Conservation (phyloP, 2,113 vertebrate genomes). For the Tor tambroides region DNA sequence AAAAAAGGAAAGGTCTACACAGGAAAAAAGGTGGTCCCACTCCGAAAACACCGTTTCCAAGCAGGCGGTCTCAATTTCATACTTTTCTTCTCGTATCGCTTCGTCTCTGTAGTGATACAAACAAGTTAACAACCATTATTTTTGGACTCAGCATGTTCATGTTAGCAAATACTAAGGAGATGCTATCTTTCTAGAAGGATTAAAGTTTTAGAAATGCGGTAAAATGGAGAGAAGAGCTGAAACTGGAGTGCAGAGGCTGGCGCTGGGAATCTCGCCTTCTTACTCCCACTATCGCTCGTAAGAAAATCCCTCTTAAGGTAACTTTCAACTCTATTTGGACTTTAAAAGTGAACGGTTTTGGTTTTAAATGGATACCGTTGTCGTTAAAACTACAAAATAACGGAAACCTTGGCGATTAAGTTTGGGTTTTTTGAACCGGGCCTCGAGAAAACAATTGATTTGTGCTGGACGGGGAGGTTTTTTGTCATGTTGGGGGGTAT, state of each 20-base stretch:
- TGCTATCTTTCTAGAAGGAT: constrained; percentile 46
- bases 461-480: constrained; percentile 13
- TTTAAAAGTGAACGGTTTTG: constrained; percentile 48
- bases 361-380: constrained; percentile 10
- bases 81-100: background rate
- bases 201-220: constrained; percentile 66
- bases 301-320: constrained; percentile 61
- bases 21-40: constrained; percentile 65
- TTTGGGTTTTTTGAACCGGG: constrained; percentile 19
- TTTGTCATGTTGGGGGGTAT: constrained; percentile 21
- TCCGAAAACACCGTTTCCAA: constrained; percentile 68
- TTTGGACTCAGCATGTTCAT: constrained; percentile 19
- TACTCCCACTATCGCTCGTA: constrained; percentile 58
- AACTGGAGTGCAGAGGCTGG: constrained; percentile 77
- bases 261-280: constrained; percentile 71
- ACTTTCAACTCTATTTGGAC: constrained; percentile 43
- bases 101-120: background rate
- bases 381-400: background rate
- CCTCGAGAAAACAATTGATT: constrained; percentile 37
- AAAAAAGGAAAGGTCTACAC: constrained; percentile 56
- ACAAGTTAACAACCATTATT: background rate
- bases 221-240: constrained; percentile 78
- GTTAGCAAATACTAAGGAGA: background rate
- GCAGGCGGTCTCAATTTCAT: constrained; percentile 26
- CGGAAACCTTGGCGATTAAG: background rate